Conservation (phyloP, 2,797 vertebrate species). For the Epinephelus awoara region DNA sequence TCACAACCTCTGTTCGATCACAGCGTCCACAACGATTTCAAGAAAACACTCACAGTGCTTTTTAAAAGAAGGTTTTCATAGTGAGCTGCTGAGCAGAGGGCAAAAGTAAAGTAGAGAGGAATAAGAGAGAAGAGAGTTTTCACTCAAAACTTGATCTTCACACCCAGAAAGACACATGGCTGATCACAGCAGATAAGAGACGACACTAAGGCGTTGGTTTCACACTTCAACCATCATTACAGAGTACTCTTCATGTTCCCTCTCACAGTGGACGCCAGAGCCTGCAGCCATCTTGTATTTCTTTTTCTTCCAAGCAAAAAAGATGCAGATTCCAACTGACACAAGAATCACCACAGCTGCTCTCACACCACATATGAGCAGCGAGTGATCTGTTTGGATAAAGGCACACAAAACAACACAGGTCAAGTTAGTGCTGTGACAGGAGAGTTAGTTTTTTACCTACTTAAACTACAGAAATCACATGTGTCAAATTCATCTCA, state of each 20-base stretch:
- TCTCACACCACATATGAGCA: slow-evolving; percentile 1
- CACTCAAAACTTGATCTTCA: too few species aligned
- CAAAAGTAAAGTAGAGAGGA: too few species aligned
- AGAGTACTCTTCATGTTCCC: not conserved
- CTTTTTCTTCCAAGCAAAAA: slow-evolving; percentile 27
- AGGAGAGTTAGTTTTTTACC: slow-evolving; percentile 16
- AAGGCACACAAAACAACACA: too few species aligned
- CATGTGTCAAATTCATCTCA: too few species aligned
- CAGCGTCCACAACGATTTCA: too few species aligned
- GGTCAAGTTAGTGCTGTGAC: too few species aligned
- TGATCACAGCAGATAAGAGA: not conserved
- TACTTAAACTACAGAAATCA: slow-evolving; percentile 12
- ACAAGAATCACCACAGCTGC: slow-evolving; percentile 2
- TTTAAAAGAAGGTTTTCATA: too few species aligned
- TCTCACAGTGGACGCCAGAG: not conserved
- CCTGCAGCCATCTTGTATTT: not conserved
- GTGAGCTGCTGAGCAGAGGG: too few species aligned
- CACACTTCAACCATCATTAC: slow-evolving; percentile 7
- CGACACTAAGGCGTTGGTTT: not conserved
- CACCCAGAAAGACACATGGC: too few species aligned
- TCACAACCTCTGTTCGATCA: too few species aligned
- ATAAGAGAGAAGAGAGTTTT: too few species aligned
- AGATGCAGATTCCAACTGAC: not conserved
- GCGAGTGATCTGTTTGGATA: not conserved
- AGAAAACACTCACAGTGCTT: too few species aligned